Conservation (phyloP, 2,888 invertebrate genomes). For the Drosophila greeni region DNA sequence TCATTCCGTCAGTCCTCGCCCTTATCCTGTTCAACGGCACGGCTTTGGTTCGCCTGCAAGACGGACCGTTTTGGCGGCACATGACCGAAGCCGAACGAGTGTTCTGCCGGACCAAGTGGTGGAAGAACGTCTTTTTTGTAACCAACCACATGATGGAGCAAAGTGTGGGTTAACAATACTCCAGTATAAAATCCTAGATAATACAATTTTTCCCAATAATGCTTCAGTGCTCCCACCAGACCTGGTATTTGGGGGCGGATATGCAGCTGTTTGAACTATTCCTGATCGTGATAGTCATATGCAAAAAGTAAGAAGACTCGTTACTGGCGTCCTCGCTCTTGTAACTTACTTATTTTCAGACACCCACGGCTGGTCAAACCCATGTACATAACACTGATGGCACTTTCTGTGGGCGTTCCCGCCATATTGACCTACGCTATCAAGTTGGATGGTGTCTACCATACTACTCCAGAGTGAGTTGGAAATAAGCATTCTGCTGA, state of each 20-base stretch:
- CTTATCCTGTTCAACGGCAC: slow-evolving; percentile 73
- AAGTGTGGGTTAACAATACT: slow-evolving; percentile 55
- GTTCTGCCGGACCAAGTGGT: slow-evolving; percentile 77
- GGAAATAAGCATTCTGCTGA: neutral
- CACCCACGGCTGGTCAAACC: slow-evolving; percentile 49
- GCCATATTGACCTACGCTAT: slow-evolving; percentile 64
- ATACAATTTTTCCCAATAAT: neutral
- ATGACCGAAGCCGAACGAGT: slow-evolving; percentile 69
- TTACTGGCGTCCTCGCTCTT: neutral
- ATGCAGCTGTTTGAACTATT: slow-evolving; percentile 75
- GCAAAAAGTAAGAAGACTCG: slow-evolving; percentile 60
- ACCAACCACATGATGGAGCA: slow-evolving; percentile 75
- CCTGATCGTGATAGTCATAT: slow-evolving; percentile 61
- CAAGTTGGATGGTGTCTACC: slow-evolving; percentile 66
- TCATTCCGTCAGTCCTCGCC: slow-evolving; percentile 69
- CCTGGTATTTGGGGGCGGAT: slow-evolving; percentile 76
- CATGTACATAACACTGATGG: slow-evolving; percentile 41
- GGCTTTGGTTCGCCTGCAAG: slow-evolving; percentile 75
- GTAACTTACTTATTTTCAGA: slow-evolving; percentile 37
- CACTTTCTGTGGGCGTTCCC: slow-evolving; percentile 50
- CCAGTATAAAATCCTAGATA: neutral
- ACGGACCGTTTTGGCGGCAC: slow-evolving; percentile 79
- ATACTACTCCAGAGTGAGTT: slow-evolving; percentile 72
- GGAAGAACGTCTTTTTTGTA: slow-evolving; percentile 77
- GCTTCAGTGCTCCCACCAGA: slow-evolving; percentile 75